phyloP scores from a whole-genome alignment of 2,113 vertebrate species.

The Sebastes fasciatus region DNA sequence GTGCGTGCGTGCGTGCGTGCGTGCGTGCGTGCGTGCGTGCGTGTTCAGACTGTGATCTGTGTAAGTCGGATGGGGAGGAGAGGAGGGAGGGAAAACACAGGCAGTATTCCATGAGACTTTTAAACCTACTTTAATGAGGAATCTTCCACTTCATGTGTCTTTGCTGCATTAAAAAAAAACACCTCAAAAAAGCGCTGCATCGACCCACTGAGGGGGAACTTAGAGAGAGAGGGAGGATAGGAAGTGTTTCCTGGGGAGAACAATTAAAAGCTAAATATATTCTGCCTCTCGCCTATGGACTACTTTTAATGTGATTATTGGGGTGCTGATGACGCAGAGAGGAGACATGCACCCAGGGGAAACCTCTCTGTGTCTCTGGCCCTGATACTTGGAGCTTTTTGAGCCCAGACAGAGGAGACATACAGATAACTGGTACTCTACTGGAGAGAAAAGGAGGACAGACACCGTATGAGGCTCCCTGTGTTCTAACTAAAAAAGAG shows the following conservation, averaged over 20 bases:
- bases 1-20: not conserved
- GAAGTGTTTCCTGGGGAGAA: slow-evolving; percentile 50
- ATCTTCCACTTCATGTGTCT: slow-evolving; percentile 52
- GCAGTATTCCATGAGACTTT: slow-evolving; percentile 53
- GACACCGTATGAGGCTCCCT: not conserved
- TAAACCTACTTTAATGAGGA: slow-evolving; percentile 73
- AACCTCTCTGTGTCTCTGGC: slow-evolving; percentile 13
- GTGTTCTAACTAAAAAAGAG: not conserved
- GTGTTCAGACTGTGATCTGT: slow-evolving; percentile 14
- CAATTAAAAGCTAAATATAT: slow-evolving; percentile 66
- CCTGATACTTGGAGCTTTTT: slow-evolving; percentile 21
- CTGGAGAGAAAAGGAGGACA: not conserved
- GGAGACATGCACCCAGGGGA: slow-evolving; percentile 46
- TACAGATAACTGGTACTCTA: not conserved
- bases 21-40: not conserved
- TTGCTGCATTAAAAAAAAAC: slow-evolving; percentile 27
- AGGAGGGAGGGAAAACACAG: slow-evolving; percentile 26
- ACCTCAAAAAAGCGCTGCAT: slow-evolving; percentile 25
- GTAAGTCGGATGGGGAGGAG: not conserved
- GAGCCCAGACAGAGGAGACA: slow-evolving; percentile 3
- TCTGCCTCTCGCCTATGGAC: slow-evolving; percentile 31
- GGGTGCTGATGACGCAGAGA: slow-evolving; percentile 48
- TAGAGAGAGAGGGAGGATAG: not conserved
- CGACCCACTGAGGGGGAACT: slow-evolving; percentile 31
- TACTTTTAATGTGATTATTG: slow-evolving; percentile 45